Evolutionary conservation across 2,797 vertebrate species (phyloP), one percentile per base, ranked within the genome.

Genomic region (Chrysocyon brachyurus): DNA sequence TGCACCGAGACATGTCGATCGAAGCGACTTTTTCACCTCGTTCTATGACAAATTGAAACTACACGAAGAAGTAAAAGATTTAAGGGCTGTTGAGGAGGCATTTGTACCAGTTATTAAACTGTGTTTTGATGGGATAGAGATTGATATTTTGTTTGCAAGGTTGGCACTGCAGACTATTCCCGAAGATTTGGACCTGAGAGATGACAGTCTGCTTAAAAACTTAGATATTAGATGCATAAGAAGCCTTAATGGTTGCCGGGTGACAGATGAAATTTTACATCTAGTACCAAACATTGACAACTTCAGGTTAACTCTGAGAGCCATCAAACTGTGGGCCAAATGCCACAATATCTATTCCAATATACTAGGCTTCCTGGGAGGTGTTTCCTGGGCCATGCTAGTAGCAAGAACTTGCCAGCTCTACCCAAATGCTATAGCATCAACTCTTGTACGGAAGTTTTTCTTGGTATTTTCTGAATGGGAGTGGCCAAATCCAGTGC

Each of bases 401-500:
- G 99, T 99, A 94, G 99, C 99, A 93, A 99, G 99, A 98, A 99
- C 99, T 96, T 99, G 99, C 98, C 99, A 99, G 99, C 99, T 99
- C 91, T 99, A 99, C 98, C 99, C 99, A 85, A 99, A 99, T 88
- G 99, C 99, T 93, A 99, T 99, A 96, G 99, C 99, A 46, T 99
- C 99, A 95, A 99, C 99, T 46, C 99, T 99, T 66, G 99, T 99
- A 90, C 99, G 99, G 97, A 99, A 99, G 97, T 99, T 99, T 98
- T 99, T 99, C 98, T 98, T 99, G 98, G 99, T 99, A 86, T 99
- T 99, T 99, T 99, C 99, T 86, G 99, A 99, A 98, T 99, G 99
- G 99, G 98, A 99, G 98, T 99, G 99, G 99, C 99, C 99, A 84
- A 99, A 99, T 98, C 99, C 99, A 85, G 99, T 99, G 94, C 98